phyloP scores from a whole-genome alignment of 53 echinoderm and acorn worm genomes.

The Apostichopus leukothele region DNA sequence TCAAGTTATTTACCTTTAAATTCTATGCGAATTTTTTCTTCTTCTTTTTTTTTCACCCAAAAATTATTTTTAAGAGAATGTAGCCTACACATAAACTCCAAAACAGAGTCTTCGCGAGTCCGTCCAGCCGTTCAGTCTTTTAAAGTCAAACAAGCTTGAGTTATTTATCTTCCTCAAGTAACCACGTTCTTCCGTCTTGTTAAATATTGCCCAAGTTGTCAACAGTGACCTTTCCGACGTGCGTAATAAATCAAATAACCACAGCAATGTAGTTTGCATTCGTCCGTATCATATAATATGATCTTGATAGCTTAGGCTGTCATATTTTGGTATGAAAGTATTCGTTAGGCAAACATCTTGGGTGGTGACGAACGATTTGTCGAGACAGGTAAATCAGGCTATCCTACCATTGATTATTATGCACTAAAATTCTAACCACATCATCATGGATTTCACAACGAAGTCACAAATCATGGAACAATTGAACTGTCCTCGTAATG shows the following conservation, averaged over 20 bases:
- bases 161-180: too few relatives aligned
- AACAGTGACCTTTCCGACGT: neutral
- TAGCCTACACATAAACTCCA: too few relatives aligned
- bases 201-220: neutral
- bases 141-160: too few relatives aligned
- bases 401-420: neutral
- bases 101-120: too few relatives aligned
- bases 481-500: neutral
- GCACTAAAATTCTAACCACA: neutral
- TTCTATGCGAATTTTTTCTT: too few relatives aligned
- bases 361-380: neutral
- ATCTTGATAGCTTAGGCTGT: conserved; percentile 2
- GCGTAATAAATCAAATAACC: neutral
- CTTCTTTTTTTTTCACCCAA: too few relatives aligned
- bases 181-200: neutral
- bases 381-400: conserved; percentile 12
- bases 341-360: conserved; percentile 43
- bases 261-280: neutral
- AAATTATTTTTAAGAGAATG: too few relatives aligned
- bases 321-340: neutral
- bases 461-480: neutral
- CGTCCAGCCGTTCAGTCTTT: too few relatives aligned
- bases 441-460: neutral
- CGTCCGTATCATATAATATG: neutral
- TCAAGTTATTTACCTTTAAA: too few relatives aligned